Evolutionary conservation across 64 coral and sea anemone species (phyloP), one percentile per base, ranked within the genome.

Genomic region (Hydrozoanthus tunicans): DNA sequence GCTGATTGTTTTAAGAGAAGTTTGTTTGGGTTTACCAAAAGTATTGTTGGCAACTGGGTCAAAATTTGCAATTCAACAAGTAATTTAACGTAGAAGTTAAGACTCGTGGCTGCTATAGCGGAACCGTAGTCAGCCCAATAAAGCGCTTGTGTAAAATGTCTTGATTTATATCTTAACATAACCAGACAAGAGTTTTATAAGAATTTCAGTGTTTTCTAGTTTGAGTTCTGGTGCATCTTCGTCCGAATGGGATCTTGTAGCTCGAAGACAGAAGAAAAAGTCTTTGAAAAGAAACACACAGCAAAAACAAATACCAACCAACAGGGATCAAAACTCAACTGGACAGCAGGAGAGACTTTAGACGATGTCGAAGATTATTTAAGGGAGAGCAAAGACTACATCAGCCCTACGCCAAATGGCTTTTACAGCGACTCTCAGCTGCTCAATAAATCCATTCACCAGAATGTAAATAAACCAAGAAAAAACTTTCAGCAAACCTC

Each of bases 291-390:
- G 3, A 14, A 32, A 86, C 3, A 3, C 5, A 83, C 0, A 51
- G 52, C 55, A 60, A 10, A 27, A 13, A 57, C 65, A 3, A 53
- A 27, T 4, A 8, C 9, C 9, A 56, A 74, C 24, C 68, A 32
- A 56, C 68, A 59, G 20, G 54, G 25, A 52, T 12, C 83, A 86
- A 54, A 73, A 26, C 73, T 27, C 5, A 60, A 11, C 5, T 24
- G n/a, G 14, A 10, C 58, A 52, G 58, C 58, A 12, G 55, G 53
- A 43, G 84, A 74, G 17, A 59, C 27, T 9, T 14, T 88, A 6
- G 84, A 88, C 3, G 68, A 88, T 88, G 84, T 75, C 13, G 84
- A 88, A 69, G 84, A 88, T 26, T 75, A 88, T 43, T 88, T 88
- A 0, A 73, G 66, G 25, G 69, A 88, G 53, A 9, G 6, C 56